phyloP scores from a whole-genome alignment of 2,113 vertebrate species.

The Notiomystis cincta region DNA sequence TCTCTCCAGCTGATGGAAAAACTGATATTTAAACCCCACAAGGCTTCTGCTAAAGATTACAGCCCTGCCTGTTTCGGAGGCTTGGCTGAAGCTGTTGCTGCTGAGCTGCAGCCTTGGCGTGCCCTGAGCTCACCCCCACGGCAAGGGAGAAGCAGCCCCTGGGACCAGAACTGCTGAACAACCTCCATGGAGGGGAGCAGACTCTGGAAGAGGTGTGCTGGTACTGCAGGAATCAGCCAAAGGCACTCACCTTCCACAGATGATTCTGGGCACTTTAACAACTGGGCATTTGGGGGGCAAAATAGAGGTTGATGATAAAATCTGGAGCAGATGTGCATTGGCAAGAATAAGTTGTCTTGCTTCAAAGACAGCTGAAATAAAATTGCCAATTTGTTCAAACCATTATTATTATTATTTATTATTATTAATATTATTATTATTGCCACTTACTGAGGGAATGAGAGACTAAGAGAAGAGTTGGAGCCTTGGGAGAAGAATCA shows the following conservation, averaged over 20 bases:
- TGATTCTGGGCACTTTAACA: neutral
- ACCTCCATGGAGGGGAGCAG: neutral
- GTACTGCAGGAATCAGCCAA: neutral
- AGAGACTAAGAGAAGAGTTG: neutral
- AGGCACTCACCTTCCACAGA: neutral
- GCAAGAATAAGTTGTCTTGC: neutral
- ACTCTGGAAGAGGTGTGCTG: neutral
- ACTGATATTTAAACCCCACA: neutral
- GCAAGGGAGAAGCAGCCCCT: neutral
- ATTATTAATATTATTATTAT: neutral
- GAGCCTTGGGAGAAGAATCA: neutral
- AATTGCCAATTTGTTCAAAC: neutral
- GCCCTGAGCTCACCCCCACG: neutral
- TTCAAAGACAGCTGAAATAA: neutral
- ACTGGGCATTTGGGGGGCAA: neutral
- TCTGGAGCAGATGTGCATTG: neutral
- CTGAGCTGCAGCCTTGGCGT: neutral
- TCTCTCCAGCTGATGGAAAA: neutral
- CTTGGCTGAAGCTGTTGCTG: neutral
- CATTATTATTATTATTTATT: neutral
- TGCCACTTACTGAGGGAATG: neutral
- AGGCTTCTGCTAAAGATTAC: neutral
- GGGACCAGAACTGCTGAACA: neutral
- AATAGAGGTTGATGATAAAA: neutral
- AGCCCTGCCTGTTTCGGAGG: neutral